Base-by-base conservation (phyloP, 2,797 vertebrate genomes). In the Petrocephalus sullivani region DNA sequence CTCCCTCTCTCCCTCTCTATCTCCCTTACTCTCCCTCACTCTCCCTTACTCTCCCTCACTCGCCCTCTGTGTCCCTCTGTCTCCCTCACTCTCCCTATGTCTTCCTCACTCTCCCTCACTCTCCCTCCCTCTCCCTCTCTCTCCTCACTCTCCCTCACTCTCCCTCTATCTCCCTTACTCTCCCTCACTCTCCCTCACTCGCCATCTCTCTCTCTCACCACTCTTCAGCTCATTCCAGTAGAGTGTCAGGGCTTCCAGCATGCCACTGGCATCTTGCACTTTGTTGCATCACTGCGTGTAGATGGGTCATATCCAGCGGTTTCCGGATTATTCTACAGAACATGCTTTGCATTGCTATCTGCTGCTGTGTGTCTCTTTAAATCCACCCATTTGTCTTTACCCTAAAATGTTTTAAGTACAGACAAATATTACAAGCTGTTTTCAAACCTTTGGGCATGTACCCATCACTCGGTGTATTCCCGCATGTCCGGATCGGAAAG, bases 211-310 rank as follows among this genome's bases (percentile, higher is more conserved):
- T 23, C 60, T 1, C n/a, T 0, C 10, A 0, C 10, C 0, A 4
- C 16, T 33, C 61, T 21, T 14, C 61, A 67, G 37, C 16, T 78
- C 33, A n/a, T n/a, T 81, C 75, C 28, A 14, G 67, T 71, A 16
- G 67, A 16, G 67, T 37, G 67, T 14, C 16, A 81, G 0, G 19
- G 75, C 75, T 81, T 81, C 41, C 41, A 81, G 75, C 75, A 21
- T 7, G 41, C 75, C 41, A 3, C 75, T 49, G 41, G 41, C 75
- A 81, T 41, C 75, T 81, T 81, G 41, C 75, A 81, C 75, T 81
- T 81, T 49, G 75, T 81, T 81, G 75, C 75, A 81, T 81, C 75
- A 81, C 75, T 81, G 75, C 75, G 19, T 81, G 41, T 49, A 81
- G 12, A 71, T 19, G 67, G 75, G 7, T 81, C 19, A 2, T 49